phyloP scores from a whole-genome alignment of 1,140 invertebrate species.

The Streblospio benedicti region DNA sequence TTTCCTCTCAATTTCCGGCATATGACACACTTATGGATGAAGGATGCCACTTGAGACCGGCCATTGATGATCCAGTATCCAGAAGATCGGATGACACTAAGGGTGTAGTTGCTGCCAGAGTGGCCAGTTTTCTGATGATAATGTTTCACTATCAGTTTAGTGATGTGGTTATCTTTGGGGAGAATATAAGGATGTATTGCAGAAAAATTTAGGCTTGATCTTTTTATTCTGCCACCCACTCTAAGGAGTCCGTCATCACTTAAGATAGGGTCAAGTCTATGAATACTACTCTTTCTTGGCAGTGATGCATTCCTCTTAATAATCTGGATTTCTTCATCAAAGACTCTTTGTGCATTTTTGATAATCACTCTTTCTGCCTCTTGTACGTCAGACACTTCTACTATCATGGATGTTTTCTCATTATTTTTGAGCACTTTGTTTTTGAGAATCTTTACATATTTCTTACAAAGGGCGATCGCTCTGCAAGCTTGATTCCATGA shows the following conservation, averaged over 20 bases:
- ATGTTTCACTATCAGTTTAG: conserved; percentile 16
- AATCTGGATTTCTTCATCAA: conserved; percentile 6
- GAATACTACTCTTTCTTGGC: conserved; percentile 9
- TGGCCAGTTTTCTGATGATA: conserved; percentile 20
- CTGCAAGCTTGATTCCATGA: no score
- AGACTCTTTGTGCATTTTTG: conserved; percentile 2
- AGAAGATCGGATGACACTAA: conserved; percentile 13
- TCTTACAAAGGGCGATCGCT: no score
- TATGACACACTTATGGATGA: conserved; percentile 21
- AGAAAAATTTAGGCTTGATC: not conserved
- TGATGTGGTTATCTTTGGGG: conserved; percentile 16
- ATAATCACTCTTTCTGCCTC: not conserved
- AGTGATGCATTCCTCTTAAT: not conserved
- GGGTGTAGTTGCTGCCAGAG: conserved; percentile 17
- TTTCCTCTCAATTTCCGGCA: conserved; percentile 18
- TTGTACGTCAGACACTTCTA: not conserved
- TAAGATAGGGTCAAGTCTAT: conserved; percentile 19
- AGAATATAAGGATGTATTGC: conserved; percentile 23
- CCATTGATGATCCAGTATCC: conserved; percentile 23
- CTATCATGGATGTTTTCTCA: no score
- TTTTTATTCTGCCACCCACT: conserved; percentile 21
- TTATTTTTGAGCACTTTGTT: no score
- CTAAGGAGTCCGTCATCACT: conserved; percentile 19
- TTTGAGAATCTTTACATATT: no score
- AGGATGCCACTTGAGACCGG: conserved; percentile 15